Percentiles rank a stretch among this genome's conserved stretches.
Evolutionary conservation across 2,113 vertebrate genomes (phyloP).

Genomic region (Alectura lathami): DNA sequence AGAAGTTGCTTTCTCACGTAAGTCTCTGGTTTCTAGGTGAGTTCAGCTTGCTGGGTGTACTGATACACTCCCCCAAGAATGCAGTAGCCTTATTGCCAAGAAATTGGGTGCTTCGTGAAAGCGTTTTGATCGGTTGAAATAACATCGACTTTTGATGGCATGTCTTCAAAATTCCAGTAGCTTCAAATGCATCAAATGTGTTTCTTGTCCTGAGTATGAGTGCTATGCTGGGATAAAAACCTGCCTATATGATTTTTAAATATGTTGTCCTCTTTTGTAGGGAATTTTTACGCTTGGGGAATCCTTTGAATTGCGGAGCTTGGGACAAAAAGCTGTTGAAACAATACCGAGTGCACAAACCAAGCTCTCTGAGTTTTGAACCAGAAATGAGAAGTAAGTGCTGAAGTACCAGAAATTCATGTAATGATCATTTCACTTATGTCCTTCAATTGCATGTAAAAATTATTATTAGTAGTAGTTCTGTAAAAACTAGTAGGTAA

Average conservation of each 20-base stretch:
- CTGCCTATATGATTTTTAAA: not conserved
- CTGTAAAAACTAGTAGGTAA: not conserved
- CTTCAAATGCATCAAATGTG: not conserved
- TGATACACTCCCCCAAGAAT: not conserved
- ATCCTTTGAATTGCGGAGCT: conserved; percentile 96
- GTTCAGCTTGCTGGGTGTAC: not conserved
- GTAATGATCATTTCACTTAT: not conserved
- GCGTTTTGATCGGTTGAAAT: not conserved
- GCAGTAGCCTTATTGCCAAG: not conserved
- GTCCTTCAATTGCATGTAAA: not conserved
- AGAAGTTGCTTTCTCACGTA: not conserved
- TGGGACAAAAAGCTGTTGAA: conserved; percentile 97
- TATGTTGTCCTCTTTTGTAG: conserved; percentile 68
- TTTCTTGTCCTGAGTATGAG: no score
- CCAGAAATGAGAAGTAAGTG: conserved; percentile 94
- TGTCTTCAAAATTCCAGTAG: not conserved
- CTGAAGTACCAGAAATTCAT: not conserved
- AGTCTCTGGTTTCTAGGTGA: not conserved
- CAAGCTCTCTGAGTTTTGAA: conserved; percentile 94
- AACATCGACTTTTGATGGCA: not conserved
- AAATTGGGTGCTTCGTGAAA: not conserved
- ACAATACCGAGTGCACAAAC: conserved; percentile 95
- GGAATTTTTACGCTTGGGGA: conserved; percentile 95
- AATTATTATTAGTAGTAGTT: no score
- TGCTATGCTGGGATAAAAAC: not conserved